Conservation (phyloP, 2,888 invertebrate species). For the Odontothrips loti region DNA sequence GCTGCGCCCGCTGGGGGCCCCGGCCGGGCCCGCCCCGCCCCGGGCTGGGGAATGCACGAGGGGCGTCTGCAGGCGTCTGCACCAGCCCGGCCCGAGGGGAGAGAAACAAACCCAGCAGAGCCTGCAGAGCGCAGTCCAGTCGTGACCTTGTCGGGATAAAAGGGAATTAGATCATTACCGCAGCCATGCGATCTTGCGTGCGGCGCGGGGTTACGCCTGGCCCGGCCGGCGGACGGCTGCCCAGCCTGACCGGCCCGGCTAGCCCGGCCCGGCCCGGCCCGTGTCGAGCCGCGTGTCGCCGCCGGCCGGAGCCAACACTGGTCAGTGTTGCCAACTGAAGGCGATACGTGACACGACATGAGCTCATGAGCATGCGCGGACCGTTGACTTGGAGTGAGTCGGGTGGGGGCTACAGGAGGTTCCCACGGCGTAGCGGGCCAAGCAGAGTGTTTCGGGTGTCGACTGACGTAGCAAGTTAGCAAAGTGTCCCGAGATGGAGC, state of each 20-base stretch:
- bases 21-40: neutral
- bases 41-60: neutral
- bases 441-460: neutral
- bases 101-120: neutral
- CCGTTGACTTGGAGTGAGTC: too few relatives aligned
- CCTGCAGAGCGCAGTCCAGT: neutral
- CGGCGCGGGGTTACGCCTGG: neutral
- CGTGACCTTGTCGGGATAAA: neutral
- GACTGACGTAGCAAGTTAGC: neutral
- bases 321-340: neutral
- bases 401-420: too few relatives aligned
- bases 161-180: conserved; percentile 26
- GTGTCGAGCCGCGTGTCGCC: neutral
- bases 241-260: neutral
- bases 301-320: neutral
- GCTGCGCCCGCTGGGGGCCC: neutral
- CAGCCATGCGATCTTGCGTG: conserved; percentile 21
- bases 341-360: neutral
- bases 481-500: too few relatives aligned
- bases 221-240: neutral
- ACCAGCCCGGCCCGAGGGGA: neutral
- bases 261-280: neutral
- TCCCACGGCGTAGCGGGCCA: neutral
- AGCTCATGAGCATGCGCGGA: too few relatives aligned
- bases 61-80: neutral